Conservation (phyloP, 1,140 invertebrate species). For the Heliconius congener region DNA sequence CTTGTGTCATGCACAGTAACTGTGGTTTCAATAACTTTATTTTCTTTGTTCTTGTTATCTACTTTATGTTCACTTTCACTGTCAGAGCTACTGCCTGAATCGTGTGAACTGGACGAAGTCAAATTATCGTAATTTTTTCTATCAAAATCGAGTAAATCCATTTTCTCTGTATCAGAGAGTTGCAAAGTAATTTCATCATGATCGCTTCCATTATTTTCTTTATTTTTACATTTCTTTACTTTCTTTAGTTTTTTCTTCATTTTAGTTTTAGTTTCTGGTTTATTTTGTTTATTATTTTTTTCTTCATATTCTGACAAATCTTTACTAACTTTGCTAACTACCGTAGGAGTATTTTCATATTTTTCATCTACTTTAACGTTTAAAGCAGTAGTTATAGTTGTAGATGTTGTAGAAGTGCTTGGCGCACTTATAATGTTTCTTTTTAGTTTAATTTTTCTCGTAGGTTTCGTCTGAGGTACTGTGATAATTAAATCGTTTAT, state of each 20-base stretch:
- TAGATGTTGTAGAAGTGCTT: conserved; percentile 17
- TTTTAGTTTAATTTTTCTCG: conserved; percentile 76
- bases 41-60: neutral
- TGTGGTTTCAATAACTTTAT: neutral
- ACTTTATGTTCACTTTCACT: neutral
- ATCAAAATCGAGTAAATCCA: conserved; percentile 74
- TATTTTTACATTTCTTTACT: conserved; percentile 46
- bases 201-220: conserved; percentile 61
- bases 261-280: conserved; percentile 51
- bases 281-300: conserved; percentile 35
- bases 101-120: conserved; percentile 42
- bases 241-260: conserved; percentile 59
- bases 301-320: conserved; percentile 6
- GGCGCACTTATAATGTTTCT: conserved; percentile 51
- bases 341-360: conserved; percentile 8
- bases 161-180: conserved; percentile 78
- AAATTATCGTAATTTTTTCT: conserved; percentile 56
- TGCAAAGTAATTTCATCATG: conserved; percentile 77
- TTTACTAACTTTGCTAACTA: neutral
- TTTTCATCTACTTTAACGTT: conserved; percentile 12
- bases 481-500: conserved; percentile 66
- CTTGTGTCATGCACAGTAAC: neutral
- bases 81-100: conserved; percentile 44
- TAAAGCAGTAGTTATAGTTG: conserved; percentile 1
- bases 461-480: conserved; percentile 55